Evolutionary conservation across 2,888 invertebrate genomes (phyloP), one percentile per base, ranked within the genome.

Genomic region (Drosophila kokeensis): DNA sequence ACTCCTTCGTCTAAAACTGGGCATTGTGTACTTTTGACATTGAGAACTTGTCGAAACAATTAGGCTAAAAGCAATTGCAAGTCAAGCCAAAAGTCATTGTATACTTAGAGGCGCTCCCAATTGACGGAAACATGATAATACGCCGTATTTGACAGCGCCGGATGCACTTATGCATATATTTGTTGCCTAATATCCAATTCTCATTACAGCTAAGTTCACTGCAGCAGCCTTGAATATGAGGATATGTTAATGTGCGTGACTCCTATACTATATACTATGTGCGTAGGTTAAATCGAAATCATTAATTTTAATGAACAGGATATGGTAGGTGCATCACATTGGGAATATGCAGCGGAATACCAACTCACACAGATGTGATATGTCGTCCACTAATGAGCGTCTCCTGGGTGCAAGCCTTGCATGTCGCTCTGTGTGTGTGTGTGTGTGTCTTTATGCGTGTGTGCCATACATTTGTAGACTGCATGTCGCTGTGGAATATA

Each of bases 301-400:
- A 83, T 85, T 81, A 89, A 86, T 89, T 87, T 87, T 85, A 86
- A 87, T 85, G 87, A 88, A 84, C 79, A 73, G 79, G 76, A 84
- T 88, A 76, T 78, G 81, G 72, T 69, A 79, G 72, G 65, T 76
- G 72, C 72, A 73, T 70, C 66, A 59, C 70, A 70, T 57, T 68
- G 87, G 87, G 69, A 81, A 78, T 67, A 48, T 59, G 64, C 53
- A 32, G 34, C 60, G 54, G 62, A 45, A 63, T 32, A 67, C 59
- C 65, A 48, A 38, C 29, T 38, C 34, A 24, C 34, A 53, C 18
- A 55, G 34, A 66, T 45, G 34, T 57, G 69, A 76, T 61, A 67
- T 42, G 34, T 52, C 50, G 53, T 57, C 70, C 82, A 83, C 84
- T 84, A 88, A 84, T 84, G 89, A 84, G 81, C 69, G 79, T 83